Base-by-base conservation (phyloP, 2,797 vertebrate genomes). In the Pteropus rufus region DNA sequence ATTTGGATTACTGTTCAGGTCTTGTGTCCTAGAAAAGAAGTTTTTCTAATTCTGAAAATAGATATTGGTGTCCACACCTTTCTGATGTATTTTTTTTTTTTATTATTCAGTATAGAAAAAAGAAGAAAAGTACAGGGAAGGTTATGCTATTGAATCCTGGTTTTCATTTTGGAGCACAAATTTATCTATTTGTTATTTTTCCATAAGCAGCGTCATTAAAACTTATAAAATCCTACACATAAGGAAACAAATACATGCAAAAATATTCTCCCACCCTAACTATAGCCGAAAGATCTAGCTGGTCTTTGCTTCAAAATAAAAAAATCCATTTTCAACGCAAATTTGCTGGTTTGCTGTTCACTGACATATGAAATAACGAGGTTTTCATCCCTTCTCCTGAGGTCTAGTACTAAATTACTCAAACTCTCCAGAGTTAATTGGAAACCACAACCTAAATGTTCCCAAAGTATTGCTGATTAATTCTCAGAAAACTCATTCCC, bases 371-470 rank as follows among this genome's bases (percentile, higher is more conserved):
- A 96, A 95, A 94, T 96, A 95, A 94, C 0, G 5, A 96, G 92
- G 75, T 93, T 96, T 96, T 91, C 94, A 91, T 95, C 83, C 92
- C 79, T 31, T 95, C 70, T 97, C 93, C 88, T 90, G 95, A 97
- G 91, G 91, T 96, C 93, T 97, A 82, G 89, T 96, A 95, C 58
- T 86, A 93, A 96, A 97, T 97, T 96, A 97, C 83, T 94, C 83
- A 90, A 94, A 97, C 93, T 96, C 96, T 94, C 89, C 69, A 93
- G 76, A 97, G 97, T 95, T 97, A 96, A 97, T 97, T 97, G 85
- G 89, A 97, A 98, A 97, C 86, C 73, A 96, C 0, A 92, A 97
- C 95, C 95, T 95, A 97, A 97, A 97, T 95, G 95, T 98, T 96
- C 83, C 91, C 93, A 86, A 96, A 94, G 83, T 97, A 97, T 89